phyloP scores from a whole-genome alignment of 1,140 invertebrate species.

The Akabosia matsudoensis region DNA sequence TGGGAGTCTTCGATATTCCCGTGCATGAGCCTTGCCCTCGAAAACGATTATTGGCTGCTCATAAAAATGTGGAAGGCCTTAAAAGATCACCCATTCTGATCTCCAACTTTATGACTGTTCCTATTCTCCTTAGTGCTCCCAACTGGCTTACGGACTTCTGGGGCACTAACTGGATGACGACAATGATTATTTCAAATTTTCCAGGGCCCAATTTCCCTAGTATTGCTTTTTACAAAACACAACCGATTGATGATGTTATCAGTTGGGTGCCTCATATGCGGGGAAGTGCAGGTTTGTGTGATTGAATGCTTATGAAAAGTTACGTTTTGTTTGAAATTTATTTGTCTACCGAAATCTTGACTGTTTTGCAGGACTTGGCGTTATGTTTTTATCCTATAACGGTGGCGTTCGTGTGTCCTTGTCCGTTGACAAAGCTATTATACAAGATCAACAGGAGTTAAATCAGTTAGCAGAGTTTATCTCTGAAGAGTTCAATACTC shows the following conservation, averaged over 20 bases:
- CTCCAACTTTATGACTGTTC: constrained; percentile 30
- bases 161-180: constrained; percentile 40
- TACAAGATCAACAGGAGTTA: constrained; percentile 9
- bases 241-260: constrained; percentile 29
- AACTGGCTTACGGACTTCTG: constrained; percentile 35
- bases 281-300: constrained; percentile 36
- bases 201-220: constrained; percentile 34
- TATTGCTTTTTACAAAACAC: constrained; percentile 25
- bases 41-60: constrained; percentile 16
- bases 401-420: constrained; percentile 29
- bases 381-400: constrained; percentile 36
- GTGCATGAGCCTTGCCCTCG: neutral
- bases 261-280: constrained; percentile 40
- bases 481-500: constrained; percentile 31
- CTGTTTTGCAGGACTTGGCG: constrained; percentile 31
- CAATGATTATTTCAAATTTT: constrained; percentile 40
- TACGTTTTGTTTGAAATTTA: neutral
- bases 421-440: constrained; percentile 40
- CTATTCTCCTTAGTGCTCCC: constrained; percentile 28
- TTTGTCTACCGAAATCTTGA: no score
- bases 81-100: constrained; percentile 36
- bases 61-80: constrained; percentile 16
- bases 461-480: constrained; percentile 28
- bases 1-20: constrained; percentile 31
- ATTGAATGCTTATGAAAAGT: neutral